Evolutionary conservation across 2,797 vertebrate genomes (phyloP).

Genomic region (Pyrocephalus nanus): DNA sequence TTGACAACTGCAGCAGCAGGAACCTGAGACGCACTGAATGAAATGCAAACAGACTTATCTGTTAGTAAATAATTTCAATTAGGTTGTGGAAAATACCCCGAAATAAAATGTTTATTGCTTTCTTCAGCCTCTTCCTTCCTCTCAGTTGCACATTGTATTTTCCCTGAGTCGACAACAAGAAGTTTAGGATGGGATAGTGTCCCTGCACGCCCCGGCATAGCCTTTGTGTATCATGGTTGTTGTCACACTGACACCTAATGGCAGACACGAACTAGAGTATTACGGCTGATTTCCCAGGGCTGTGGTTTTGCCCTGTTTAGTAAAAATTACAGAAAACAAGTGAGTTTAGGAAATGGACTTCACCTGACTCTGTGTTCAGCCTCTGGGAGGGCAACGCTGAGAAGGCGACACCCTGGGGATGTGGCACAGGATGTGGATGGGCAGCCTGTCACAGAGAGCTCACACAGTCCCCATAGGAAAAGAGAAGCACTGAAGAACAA

Average conservation of each 20-base stretch:
- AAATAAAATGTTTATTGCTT: neutral
- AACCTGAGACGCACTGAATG: neutral
- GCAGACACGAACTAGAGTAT: neutral
- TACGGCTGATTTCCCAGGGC: neutral
- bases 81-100: neutral
- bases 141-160: neutral
- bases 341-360: neutral
- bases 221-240: slow-evolving; percentile 32
- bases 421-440: neutral
- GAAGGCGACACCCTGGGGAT: rapidly evolving
- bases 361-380: neutral
- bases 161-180: neutral
- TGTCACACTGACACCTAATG: slow-evolving; percentile 71
- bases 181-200: neutral
- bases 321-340: neutral
- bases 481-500: neutral
- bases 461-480: neutral
- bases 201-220: neutral
- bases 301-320: neutral
- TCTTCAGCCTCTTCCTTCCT: neutral
- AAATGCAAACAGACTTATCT: neutral
- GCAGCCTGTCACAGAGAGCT: neutral
- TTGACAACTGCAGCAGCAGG: neutral
- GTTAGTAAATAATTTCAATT: neutral
- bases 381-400: neutral